These are phyloP conservation scores for Plebejus anna DNA, from an alignment of 2,888 invertebrate species.

Conservation along the genomic window DNA sequence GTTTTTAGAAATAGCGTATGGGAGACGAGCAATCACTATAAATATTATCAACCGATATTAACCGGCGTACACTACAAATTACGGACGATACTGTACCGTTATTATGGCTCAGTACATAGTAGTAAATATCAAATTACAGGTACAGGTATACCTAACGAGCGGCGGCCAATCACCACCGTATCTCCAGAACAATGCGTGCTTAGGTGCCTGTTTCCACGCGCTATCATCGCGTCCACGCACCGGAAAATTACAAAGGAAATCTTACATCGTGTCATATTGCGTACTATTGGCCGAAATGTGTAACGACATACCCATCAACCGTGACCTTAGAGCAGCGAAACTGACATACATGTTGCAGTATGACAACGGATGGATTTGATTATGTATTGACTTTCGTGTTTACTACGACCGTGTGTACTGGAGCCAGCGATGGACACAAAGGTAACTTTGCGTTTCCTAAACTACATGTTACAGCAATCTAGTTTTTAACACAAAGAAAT, in stretches of 20 bases:
- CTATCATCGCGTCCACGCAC: slow-evolving; percentile 65
- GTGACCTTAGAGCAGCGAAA: slow-evolving; percentile 43
- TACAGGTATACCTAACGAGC: slow-evolving; percentile 31
- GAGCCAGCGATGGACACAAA: slow-evolving; percentile 36
- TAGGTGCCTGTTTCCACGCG: slow-evolving; percentile 59
- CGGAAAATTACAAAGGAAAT: slow-evolving; percentile 68
- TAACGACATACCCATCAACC: slow-evolving; percentile 60
- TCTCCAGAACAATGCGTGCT: slow-evolving; percentile 44
- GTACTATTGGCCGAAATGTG: slow-evolving; percentile 43
- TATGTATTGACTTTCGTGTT: slow-evolving; percentile 36
- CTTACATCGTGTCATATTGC: slow-evolving; percentile 44
- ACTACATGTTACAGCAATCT: slow-evolving; percentile 16
- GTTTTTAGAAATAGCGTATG: not conserved
- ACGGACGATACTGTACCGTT: slow-evolving; percentile 5
- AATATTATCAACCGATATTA: slow-evolving; percentile 2
- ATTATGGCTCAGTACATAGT: not conserved
- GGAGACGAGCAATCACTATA: not conserved
- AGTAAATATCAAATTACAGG: slow-evolving; percentile 24
- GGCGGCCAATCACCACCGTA: slow-evolving; percentile 37
- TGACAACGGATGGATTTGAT: slow-evolving; percentile 32
- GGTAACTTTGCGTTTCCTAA: slow-evolving; percentile 32
- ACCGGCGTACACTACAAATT: not conserved
- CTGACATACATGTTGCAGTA: slow-evolving; percentile 34
- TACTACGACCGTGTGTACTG: slow-evolving; percentile 39
- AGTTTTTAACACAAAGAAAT: slow-evolving; percentile 26